A percentile compares a stretch with the other conserved stretches of the same genome.
These are phyloP conservation scores for Megalops atlanticus DNA, from an alignment of 2,113 vertebrate species.

Conservation along the genomic window DNA sequence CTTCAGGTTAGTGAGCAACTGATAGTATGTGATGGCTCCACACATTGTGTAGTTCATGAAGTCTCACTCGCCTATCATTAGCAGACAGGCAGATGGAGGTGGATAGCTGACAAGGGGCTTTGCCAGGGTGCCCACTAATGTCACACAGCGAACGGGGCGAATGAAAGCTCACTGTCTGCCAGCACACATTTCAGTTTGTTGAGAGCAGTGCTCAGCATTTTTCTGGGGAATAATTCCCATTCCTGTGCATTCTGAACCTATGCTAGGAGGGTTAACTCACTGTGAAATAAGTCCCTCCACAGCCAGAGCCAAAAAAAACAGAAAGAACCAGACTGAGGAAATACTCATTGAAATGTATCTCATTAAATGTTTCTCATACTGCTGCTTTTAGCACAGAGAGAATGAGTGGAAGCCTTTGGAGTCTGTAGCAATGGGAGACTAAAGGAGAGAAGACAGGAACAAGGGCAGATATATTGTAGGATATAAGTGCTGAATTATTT, in stretches of 20 bases:
- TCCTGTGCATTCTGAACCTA: neutral
- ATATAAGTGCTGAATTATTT: constrained; percentile 10
- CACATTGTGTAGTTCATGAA: too few relatives aligned
- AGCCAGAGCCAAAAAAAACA: neutral
- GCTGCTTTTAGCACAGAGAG: neutral
- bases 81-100: too few relatives aligned
- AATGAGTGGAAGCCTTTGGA: neutral
- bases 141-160: neutral
- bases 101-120: too few relatives aligned
- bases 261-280: neutral
- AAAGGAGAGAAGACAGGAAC: too few relatives aligned
- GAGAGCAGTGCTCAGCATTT: neutral
- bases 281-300: neutral
- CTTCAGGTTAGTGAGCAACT: too few relatives aligned
- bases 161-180: neutral
- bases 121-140: too few relatives aligned
- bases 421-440: too few relatives aligned
- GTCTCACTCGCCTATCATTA: too few relatives aligned
- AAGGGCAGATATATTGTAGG: constrained; percentile 1
- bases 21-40: too few relatives aligned
- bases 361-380: constrained; percentile 1
- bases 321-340: neutral
- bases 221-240: neutral
- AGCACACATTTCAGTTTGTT: too few relatives aligned
- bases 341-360: neutral